A percentile compares a stretch with the other conserved stretches of the same genome.
These are phyloP conservation scores for Hyles lineata DNA, from an alignment of 2,888 invertebrate species.

Conservation along the genomic window DNA sequence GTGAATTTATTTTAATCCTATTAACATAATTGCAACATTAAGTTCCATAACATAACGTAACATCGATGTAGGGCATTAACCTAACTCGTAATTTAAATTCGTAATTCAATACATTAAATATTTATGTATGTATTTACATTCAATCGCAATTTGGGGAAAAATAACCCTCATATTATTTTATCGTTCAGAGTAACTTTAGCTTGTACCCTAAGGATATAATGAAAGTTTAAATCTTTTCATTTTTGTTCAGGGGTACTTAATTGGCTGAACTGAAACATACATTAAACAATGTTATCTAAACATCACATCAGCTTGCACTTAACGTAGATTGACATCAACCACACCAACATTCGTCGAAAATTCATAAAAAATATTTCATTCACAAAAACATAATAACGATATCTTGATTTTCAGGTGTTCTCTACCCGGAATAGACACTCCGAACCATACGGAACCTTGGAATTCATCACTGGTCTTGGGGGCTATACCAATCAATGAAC, in stretches of 20 bases:
- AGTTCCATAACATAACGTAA: neutral
- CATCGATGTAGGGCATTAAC: neutral
- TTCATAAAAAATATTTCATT: neutral
- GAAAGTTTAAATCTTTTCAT: constrained; percentile 4
- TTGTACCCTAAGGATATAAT: constrained; percentile 3
- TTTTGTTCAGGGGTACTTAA: constrained; percentile 6
- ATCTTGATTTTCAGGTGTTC: constrained; percentile 81
- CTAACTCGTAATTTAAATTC: neutral
- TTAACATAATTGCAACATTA: constrained; percentile 19
- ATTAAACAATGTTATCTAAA: neutral
- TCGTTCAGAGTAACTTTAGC: neutral
- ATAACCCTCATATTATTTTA: neutral
- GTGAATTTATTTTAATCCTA: constrained; percentile 14
- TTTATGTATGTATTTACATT: constrained; percentile 1
- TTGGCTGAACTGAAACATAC: neutral
- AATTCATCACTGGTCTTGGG: constrained; percentile 80
- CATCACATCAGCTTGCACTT: constrained; percentile 4
- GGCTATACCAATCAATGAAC: constrained; percentile 84
- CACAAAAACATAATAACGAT: neutral
- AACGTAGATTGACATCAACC: constrained; percentile 2
- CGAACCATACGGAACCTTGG: constrained; percentile 79
- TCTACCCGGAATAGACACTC: constrained; percentile 84
- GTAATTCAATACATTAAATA: neutral
- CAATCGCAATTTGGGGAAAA: neutral
- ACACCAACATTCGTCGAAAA: neutral